phyloP scores from a whole-genome alignment of 1,140 invertebrate species.

The Aphaenogaster ashmeadi region DNA sequence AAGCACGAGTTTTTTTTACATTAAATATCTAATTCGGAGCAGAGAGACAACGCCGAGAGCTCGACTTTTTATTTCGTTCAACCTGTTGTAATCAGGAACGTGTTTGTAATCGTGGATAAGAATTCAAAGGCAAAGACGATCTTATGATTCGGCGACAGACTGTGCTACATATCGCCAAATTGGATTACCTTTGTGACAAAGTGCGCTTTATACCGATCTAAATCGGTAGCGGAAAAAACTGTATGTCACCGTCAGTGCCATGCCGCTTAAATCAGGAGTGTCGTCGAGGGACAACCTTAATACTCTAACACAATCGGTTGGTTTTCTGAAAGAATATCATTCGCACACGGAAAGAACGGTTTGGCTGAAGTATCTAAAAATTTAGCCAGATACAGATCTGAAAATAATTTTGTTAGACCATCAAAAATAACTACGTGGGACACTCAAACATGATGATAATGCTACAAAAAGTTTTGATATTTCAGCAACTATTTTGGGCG shows the following conservation, averaged over 20 bases:
- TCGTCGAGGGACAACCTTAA: constrained; percentile 76
- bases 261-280: constrained; percentile 70
- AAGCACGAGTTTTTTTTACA: not conserved
- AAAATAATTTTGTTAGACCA: too few relatives aligned
- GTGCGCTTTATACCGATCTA: not conserved
- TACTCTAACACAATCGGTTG: constrained; percentile 68
- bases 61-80: not conserved
- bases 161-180: not conserved
- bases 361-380: too few relatives aligned
- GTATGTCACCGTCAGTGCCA: constrained; percentile 60
- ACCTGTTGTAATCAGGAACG: not conserved
- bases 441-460: too few relatives aligned
- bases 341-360: too few relatives aligned
- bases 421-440: too few relatives aligned
- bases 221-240: constrained; percentile 34
- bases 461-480: too few relatives aligned
- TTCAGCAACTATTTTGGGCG: too few relatives aligned
- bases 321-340: constrained; percentile 18
- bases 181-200: constrained; percentile 3
- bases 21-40: not conserved
- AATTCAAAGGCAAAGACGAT: not conserved
- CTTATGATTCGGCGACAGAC: not conserved
- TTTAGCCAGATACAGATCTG: too few relatives aligned
- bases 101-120: not conserved
- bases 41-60: not conserved